These are phyloP conservation scores for Falco biarmicus DNA, from an alignment of 2,797 vertebrate species.

Conservation along the genomic window DNA sequence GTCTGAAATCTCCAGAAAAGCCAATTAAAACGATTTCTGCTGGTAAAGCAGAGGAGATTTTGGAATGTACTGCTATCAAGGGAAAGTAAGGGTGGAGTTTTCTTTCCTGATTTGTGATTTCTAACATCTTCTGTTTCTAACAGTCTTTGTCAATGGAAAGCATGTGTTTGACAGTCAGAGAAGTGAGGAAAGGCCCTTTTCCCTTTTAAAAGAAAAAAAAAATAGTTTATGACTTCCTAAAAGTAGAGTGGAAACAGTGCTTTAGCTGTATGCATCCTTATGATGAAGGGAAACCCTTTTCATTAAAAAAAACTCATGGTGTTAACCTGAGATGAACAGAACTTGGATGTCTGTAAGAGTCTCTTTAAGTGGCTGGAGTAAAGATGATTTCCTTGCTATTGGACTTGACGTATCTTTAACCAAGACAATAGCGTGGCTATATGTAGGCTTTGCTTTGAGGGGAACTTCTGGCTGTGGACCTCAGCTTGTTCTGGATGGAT, in stretches of 20 bases:
- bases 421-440: neutral
- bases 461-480: neutral
- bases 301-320: neutral
- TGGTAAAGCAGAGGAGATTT: neutral
- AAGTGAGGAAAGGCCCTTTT: neutral
- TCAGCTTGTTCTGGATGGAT: constrained; percentile 14
- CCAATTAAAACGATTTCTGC: neutral
- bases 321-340: neutral
- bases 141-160: neutral
- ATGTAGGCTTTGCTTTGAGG: neutral
- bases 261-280: neutral
- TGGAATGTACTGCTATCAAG: neutral
- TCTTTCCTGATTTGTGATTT: neutral
- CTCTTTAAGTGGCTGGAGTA: neutral
- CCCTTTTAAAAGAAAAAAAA: neutral
- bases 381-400: neutral
- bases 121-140: neutral
- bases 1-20: neutral
- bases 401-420: neutral
- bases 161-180: neutral
- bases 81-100: neutral
- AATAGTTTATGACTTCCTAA: neutral
- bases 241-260: neutral
- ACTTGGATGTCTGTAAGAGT: neutral
- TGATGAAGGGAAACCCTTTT: neutral